Percentiles rank a stretch among this genome's conserved stretches.
Evolutionary conservation across 1,140 invertebrate species (phyloP).

Genomic region (Dinothrombium tinctorium): DNA sequence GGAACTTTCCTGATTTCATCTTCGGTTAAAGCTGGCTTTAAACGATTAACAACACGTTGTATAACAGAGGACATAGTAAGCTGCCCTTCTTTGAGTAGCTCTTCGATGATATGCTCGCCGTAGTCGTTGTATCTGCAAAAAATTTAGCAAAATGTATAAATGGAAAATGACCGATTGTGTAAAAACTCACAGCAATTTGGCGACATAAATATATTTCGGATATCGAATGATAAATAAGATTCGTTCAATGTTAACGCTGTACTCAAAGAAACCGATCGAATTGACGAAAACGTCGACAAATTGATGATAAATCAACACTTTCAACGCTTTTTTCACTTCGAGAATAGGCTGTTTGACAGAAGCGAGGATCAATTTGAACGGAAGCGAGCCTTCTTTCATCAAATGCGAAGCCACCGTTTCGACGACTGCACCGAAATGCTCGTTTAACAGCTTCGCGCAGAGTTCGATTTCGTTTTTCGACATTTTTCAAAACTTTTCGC

Average conservation of each 20-base stretch:
- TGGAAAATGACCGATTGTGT: neutral
- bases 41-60: slow-evolving; percentile 15
- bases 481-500: neutral
- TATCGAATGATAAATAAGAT: slow-evolving; percentile 44
- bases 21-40: slow-evolving; percentile 16
- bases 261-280: slow-evolving; percentile 35
- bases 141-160: neutral
- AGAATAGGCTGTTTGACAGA: slow-evolving; percentile 29
- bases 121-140: slow-evolving; percentile 16
- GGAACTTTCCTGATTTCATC: slow-evolving; percentile 4
- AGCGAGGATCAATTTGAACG: slow-evolving; percentile 33
- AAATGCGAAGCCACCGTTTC: slow-evolving; percentile 38
- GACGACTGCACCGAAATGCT: slow-evolving; percentile 46
- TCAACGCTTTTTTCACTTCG: slow-evolving; percentile 43
- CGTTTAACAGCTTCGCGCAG: slow-evolving; percentile 36
- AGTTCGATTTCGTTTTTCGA: slow-evolving; percentile 22
- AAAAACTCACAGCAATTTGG: slow-evolving; percentile 18
- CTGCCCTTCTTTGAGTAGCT: slow-evolving; percentile 20
- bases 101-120: slow-evolving; percentile 21
- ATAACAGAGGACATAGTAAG: slow-evolving; percentile 16
- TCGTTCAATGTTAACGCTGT: slow-evolving; percentile 36
- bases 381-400: slow-evolving; percentile 34
- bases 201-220: slow-evolving; percentile 34
- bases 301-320: slow-evolving; percentile 49
- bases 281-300: slow-evolving; percentile 33